These are phyloP conservation scores for Cercopithecus hamlyni DNA, from an alignment of 2,797 vertebrate genomes.

Conservation along the genomic window DNA sequence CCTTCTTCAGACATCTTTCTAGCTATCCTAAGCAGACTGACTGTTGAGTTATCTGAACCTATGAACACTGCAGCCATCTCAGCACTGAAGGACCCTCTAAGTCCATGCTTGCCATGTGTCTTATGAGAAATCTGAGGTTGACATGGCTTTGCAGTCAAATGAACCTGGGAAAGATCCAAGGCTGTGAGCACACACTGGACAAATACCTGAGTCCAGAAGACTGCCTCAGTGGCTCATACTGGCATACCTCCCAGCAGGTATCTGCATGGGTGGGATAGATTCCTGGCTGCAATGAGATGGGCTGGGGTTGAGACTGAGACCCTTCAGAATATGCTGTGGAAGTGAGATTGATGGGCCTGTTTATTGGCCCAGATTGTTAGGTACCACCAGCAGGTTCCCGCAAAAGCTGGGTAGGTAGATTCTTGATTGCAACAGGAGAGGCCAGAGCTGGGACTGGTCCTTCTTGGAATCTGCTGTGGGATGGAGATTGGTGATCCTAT, in stretches of 20 bases:
- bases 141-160: neutral
- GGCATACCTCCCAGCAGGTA: neutral
- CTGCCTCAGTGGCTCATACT: neutral
- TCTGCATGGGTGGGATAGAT: neutral
- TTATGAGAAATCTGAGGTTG: neutral
- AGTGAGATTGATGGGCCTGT: neutral
- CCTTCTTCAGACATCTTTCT: neutral
- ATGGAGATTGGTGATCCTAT: too few species aligned
- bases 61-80: neutral
- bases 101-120: neutral
- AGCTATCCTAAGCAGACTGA: neutral
- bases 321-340: neutral
- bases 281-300: neutral
- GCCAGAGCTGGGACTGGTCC: neutral
- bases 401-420: neutral
- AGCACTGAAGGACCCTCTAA: neutral
- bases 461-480: neutral
- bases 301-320: neutral
- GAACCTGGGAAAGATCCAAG: neutral
- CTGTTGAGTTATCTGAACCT: neutral
- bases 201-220: neutral
- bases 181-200: neutral
- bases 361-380: neutral
- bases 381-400: neutral
- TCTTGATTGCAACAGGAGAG: neutral